A percentile compares a stretch with the other conserved stretches of the same genome.
Conservation (phyloP, 2,113 vertebrate species). For the Smithornis capensis region DNA sequence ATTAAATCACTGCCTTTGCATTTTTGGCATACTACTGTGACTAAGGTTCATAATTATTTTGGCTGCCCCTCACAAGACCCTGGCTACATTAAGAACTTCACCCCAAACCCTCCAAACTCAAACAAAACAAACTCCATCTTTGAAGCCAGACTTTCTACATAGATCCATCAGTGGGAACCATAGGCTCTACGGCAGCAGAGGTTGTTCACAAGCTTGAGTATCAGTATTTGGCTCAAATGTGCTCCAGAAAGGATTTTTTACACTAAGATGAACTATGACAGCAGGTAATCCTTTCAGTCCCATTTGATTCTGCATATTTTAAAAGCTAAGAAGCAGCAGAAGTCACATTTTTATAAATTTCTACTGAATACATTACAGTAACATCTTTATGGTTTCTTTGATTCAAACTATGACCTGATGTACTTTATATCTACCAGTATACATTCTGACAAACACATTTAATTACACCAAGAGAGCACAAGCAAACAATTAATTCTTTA, state of each 20-base stretch:
- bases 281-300: background rate
- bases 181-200: background rate
- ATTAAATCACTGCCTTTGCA: conserved; percentile 13
- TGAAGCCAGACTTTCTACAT: background rate
- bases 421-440: background rate
- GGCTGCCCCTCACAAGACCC: background rate
- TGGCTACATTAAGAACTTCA: background rate
- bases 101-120: background rate
- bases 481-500: background rate
- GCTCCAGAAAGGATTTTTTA: background rate
- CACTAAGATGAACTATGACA: background rate
- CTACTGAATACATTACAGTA: background rate
- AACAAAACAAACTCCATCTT: background rate
- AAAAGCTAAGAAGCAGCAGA: background rate
- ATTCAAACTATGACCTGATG: background rate
- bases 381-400: background rate
- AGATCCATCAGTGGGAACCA: background rate
- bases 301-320: background rate
- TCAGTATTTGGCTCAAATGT: background rate
- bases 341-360: background rate
- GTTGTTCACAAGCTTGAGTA: background rate
- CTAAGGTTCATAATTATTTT: background rate
- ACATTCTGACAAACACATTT: background rate
- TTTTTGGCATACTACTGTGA: background rate
- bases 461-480: background rate